Evolutionary conservation across 2,888 invertebrate species (phyloP).

Genomic region (Coremacera marginata): DNA sequence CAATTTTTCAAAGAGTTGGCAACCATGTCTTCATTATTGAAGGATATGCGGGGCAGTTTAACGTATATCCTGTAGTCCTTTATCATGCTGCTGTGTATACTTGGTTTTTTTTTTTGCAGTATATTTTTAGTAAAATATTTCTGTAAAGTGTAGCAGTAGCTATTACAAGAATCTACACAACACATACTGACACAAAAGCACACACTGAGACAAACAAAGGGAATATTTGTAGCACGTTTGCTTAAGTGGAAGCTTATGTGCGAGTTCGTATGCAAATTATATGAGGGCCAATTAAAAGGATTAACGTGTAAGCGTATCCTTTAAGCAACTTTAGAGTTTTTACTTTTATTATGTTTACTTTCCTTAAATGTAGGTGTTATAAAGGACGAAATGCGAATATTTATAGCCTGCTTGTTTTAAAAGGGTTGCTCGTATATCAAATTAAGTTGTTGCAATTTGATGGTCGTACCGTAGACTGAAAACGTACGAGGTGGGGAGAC

Average conservation of each 20-base stretch:
- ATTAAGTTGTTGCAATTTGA: slow-evolving; percentile 17
- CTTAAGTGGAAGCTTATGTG: slow-evolving; percentile 1
- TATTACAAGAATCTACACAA: too few relatives aligned
- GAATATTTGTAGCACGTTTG: too few relatives aligned
- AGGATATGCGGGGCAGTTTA: not conserved
- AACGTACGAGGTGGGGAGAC: too few relatives aligned
- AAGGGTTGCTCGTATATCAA: slow-evolving; percentile 10
- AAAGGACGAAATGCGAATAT: not conserved
- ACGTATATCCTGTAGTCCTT: not conserved
- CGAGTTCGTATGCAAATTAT: slow-evolving; percentile 8
- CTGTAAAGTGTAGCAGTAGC: too few relatives aligned
- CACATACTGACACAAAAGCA: too few relatives aligned
- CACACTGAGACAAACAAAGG: too few relatives aligned
- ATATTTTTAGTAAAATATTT: not conserved
- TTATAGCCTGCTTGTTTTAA: not conserved
- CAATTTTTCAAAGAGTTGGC: not conserved
- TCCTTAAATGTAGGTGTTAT: too few relatives aligned
- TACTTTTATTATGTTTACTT: not conserved
- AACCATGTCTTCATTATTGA: not conserved
- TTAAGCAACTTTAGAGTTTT: not conserved
- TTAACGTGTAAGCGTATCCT: slow-evolving; percentile 2
- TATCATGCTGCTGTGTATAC: not conserved
- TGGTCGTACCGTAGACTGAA: not conserved
- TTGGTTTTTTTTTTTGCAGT: not conserved
- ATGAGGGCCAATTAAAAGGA: slow-evolving; percentile 14